A percentile compares a stretch with the other conserved stretches of the same genome.
Evolutionary conservation across 2,113 vertebrate species (phyloP).

Genomic region (Peromyscus californicus): DNA sequence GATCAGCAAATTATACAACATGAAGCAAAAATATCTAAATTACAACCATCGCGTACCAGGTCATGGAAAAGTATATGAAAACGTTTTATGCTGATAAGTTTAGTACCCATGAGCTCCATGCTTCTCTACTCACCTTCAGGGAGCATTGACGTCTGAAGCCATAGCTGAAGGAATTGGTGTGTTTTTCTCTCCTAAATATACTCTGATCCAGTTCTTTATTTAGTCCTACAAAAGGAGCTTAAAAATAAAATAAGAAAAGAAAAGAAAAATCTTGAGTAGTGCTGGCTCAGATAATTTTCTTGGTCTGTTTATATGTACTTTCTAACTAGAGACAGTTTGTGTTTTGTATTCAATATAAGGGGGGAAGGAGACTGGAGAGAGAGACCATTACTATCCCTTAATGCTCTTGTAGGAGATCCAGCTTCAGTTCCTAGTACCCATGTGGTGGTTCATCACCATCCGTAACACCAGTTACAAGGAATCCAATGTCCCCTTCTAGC

Average conservation of each 20-base stretch:
- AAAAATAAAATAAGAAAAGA: not conserved
- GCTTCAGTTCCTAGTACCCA: not conserved
- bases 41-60: not conserved
- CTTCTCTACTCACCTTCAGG: not conserved
- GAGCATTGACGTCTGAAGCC: not conserved
- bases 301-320: not conserved
- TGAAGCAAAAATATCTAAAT: slow-evolving; percentile 30
- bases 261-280: not conserved
- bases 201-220: not conserved
- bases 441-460: not conserved
- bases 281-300: not conserved
- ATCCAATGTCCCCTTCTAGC: not conserved
- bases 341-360: not conserved
- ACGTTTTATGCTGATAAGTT: not conserved
- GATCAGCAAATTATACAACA: slow-evolving; percentile 21
- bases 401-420: not conserved
- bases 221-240: not conserved
- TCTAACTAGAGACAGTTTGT: not conserved
- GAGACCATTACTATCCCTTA: not conserved
- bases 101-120: not conserved
- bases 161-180: not conserved
- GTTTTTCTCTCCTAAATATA: not conserved
- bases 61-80: not conserved
- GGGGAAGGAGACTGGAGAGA: not conserved
- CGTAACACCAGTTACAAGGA: not conserved